Base-by-base conservation (phyloP, 2,113 vertebrate genomes). In the Alaudala cheleensis region DNA sequence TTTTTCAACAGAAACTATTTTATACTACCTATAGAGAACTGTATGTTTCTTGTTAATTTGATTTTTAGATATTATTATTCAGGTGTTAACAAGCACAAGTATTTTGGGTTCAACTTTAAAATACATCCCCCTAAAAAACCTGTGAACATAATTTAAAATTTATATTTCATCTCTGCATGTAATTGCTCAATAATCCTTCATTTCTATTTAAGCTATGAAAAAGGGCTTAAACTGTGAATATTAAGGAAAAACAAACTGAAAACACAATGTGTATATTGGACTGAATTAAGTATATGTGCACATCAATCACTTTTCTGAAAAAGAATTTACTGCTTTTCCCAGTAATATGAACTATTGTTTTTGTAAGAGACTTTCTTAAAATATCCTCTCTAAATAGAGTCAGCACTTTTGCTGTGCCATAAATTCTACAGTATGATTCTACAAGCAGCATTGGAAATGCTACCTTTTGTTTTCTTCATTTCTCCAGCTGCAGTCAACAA, bases 91-190 rank as follows among this genome's bases (percentile, higher is more conserved):
- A 34, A 45, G 3, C 2, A 49, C 44, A 87, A 66, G 12, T 33
- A 37, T 56, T 42, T 78, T 44, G 7, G n/a, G 8, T 50, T 76
- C 69, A 66, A 23, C 20, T 65, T 37, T 57, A 29, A n/a, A 37
- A 66, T 24, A 24, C 3, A 33, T 1, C 5, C 1, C 5, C 3
- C 4, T 5, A 11, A 25, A 72, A 72, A 60, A 4, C 0, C 15
- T 42, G 4, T 44, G 12, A 78, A 37, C 3, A 2, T 61, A 10
- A 44, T 65, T 51, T n/a, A 20, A 65, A n/a, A 45, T 23, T 15
- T 60, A 12, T 1, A 1, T 28, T 61, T 86, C 31, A 31, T 49
- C 5, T 58, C 31, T 53, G 25, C 19, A 14, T 50, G 18, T 33
- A 42, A 66, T 45, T 79, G 15, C 17, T 39, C 13, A 50, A 54